These are phyloP conservation scores for Drosophila antonietae DNA, from an alignment of 2,888 invertebrate genomes.

Conservation along the genomic window DNA sequence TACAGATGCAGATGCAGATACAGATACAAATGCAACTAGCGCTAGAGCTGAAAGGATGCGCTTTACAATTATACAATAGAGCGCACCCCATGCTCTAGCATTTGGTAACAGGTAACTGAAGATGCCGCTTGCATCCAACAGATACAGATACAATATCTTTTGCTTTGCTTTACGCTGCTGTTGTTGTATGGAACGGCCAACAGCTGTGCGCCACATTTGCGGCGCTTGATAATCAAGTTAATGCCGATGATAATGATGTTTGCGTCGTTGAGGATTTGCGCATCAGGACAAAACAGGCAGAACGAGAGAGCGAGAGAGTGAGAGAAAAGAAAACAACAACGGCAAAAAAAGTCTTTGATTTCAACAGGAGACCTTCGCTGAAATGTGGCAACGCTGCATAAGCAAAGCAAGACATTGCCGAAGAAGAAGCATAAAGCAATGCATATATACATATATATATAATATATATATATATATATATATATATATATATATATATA, in stretches of 20 bases:
- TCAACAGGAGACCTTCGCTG: slow-evolving; percentile 3
- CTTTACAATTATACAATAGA: slow-evolving; percentile 6
- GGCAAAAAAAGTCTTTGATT: slow-evolving; percentile 25
- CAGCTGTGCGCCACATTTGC: slow-evolving; percentile 70
- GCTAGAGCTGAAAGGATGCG: slow-evolving; percentile 5
- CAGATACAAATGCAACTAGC: slow-evolving; percentile 4
- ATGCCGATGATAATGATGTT: slow-evolving; percentile 25
- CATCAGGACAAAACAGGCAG: slow-evolving; percentile 11
- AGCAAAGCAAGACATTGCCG: not conserved
- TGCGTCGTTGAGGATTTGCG: slow-evolving; percentile 9
- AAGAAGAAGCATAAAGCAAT: not conserved
- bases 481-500: not conserved
- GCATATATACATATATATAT: not conserved
- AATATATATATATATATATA: not conserved
- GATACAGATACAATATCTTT: slow-evolving; percentile 51
- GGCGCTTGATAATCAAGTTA: slow-evolving; percentile 23
- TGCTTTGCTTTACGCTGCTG: slow-evolving; percentile 1
- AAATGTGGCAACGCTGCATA: slow-evolving; percentile 7
- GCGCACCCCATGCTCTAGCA: slow-evolving; percentile 16
- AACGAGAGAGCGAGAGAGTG: too few relatives aligned
- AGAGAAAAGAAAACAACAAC: not conserved
- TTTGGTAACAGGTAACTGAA: slow-evolving; percentile 56
- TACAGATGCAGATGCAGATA: not conserved
- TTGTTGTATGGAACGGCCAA: slow-evolving; percentile 50
- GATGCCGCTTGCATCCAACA: slow-evolving; percentile 43